Evolutionary conservation across 2,113 vertebrate genomes (phyloP).

Genomic region (Emydocephalus ijimae): DNA sequence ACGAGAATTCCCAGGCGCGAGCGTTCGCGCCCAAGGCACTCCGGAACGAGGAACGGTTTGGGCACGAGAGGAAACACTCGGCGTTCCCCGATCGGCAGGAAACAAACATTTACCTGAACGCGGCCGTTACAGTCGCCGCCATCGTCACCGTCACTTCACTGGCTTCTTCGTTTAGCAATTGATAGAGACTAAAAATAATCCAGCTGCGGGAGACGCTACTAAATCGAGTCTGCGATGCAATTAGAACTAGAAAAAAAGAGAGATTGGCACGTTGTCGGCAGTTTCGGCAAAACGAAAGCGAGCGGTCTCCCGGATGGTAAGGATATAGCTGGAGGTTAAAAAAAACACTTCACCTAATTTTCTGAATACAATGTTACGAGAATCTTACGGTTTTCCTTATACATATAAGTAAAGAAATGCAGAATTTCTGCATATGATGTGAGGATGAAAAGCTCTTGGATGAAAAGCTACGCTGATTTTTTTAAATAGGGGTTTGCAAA

Average conservation of each 20-base stretch:
- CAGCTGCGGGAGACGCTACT: background rate
- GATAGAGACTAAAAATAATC: background rate
- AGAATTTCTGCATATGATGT: background rate
- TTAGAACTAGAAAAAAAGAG: background rate
- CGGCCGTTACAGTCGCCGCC: background rate
- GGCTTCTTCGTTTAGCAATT: background rate
- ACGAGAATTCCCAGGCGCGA: background rate
- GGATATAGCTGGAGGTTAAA: background rate
- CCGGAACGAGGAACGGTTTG: background rate
- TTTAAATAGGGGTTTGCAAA: background rate
- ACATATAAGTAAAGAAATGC: background rate
- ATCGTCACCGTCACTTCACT: too few relatives aligned
- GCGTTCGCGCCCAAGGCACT: background rate
- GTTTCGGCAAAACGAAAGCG: background rate
- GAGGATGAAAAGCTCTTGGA: background rate
- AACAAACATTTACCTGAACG: constrained; percentile 7
- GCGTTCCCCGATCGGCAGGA: too few relatives aligned
- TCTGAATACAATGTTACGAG: background rate
- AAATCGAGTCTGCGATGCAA: accelerated
- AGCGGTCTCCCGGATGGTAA: too few relatives aligned
- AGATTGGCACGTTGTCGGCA: too few relatives aligned
- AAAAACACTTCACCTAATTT: too few relatives aligned
- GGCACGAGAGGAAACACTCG: background rate
- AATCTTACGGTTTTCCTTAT: background rate
- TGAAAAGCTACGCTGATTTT: background rate